phyloP scores from a whole-genome alignment of 2,888 invertebrate genomes.

The Tipula lateralis region DNA sequence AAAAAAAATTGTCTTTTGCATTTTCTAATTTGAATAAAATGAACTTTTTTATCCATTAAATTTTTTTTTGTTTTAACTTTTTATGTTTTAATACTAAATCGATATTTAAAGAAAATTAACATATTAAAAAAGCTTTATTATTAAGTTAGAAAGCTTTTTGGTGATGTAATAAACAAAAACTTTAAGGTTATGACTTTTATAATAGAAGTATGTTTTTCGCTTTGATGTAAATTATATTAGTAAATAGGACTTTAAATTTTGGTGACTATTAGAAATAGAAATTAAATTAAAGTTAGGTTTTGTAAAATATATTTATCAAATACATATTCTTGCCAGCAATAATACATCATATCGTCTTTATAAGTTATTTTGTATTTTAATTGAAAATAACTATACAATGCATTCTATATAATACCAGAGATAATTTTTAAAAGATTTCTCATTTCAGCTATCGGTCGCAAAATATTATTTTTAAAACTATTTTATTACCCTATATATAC shows the following conservation, averaged over 20 bases:
- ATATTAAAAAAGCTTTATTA: not conserved
- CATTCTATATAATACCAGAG: not conserved
- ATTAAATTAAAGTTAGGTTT: not conserved
- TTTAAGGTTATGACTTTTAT: not conserved
- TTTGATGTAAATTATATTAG: too few species aligned
- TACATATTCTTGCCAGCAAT: not conserved
- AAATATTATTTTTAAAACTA: too few species aligned
- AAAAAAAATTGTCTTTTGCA: not conserved
- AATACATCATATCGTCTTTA: not conserved
- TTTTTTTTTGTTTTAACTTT: not conserved
- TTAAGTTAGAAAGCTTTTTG: not conserved
- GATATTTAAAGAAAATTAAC: not conserved
- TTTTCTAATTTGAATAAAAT: not conserved
- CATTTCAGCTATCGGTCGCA: not conserved
- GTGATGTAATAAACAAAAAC: not conserved
- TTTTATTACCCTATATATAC: not conserved
- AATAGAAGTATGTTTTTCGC: too few species aligned
- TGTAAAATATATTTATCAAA: not conserved
- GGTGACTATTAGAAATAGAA: not conserved
- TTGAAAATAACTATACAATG: not conserved
- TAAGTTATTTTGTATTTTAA: not conserved
- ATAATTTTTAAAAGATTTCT: too few species aligned
- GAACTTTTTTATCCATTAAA: not conserved
- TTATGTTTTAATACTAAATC: not conserved
- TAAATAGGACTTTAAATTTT: too few species aligned